Conservation (phyloP, 2,888 invertebrate species). For the Allolobophora icterica region DNA sequence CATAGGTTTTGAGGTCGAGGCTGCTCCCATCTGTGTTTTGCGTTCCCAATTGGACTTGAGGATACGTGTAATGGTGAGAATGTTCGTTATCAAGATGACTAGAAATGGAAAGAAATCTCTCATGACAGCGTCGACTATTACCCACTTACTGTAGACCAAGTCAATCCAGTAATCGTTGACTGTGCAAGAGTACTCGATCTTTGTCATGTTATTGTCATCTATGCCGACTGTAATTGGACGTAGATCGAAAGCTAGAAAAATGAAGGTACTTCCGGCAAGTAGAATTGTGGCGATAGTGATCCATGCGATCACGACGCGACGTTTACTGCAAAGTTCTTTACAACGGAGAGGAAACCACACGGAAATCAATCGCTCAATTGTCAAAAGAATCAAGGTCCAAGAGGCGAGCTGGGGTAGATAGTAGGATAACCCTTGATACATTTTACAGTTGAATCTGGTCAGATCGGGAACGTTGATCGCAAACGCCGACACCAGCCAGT, state of each 20-base stretch:
- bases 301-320: neutral
- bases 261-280: neutral
- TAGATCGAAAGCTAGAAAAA: neutral
- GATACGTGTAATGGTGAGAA: neutral
- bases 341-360: constrained; percentile 27
- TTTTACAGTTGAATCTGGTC: constrained; percentile 26
- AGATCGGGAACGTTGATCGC: neutral
- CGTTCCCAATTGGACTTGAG: neutral
- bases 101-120: neutral
- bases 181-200: neutral
- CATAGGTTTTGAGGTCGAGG: neutral
- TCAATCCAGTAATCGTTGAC: neutral
- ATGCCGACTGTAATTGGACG: neutral
- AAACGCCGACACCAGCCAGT: constrained; percentile 28
- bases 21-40: neutral
- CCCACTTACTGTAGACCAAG: neutral
- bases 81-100: neutral
- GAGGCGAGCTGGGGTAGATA: constrained; percentile 32
- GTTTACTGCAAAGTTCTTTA: neutral
- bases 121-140: neutral
- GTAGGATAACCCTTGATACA: constrained; percentile 22
- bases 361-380: constrained; percentile 29
- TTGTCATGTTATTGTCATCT: neutral
- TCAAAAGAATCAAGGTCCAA: constrained; percentile 38
- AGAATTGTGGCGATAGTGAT: neutral